Evolutionary conservation across 1,140 invertebrate species (phyloP).

Genomic region (Leptinotarsa lineolata): DNA sequence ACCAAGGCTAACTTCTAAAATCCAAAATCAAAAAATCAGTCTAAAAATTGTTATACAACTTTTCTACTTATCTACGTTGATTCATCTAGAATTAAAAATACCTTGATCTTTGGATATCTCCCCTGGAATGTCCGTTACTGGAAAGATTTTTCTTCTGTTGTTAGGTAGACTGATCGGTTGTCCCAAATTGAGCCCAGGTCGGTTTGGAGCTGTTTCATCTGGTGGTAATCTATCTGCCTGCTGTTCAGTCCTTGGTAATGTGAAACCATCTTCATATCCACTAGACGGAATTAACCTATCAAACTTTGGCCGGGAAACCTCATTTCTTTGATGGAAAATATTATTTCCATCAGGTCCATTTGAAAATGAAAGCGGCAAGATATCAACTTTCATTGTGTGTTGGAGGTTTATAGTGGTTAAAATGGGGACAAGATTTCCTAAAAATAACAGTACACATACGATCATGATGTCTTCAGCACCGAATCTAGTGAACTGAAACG

Average conservation of each 20-base stretch:
- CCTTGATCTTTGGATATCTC: no score
- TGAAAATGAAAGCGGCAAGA: constrained; percentile 33
- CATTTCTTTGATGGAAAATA: background rate
- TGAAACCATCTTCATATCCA: background rate
- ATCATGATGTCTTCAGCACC: background rate
- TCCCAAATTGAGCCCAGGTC: background rate
- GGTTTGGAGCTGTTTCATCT: constrained; percentile 24
- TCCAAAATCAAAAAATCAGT: no score
- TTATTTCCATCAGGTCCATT: constrained; percentile 26
- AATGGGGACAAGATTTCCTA: constrained; percentile 44
- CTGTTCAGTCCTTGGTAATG: background rate
- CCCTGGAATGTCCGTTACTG: no score
- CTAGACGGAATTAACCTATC: background rate
- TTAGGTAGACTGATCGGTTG: no score
- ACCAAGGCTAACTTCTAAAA: no score
- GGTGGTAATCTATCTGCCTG: background rate
- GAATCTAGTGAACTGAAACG: background rate
- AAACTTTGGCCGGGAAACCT: background rate
- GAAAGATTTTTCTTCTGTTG: no score
- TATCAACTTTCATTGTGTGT: constrained; percentile 44
- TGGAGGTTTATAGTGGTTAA: constrained; percentile 50
- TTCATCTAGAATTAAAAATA: no score
- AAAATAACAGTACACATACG: constrained; percentile 31
- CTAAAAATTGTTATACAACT: no score
- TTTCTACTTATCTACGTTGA: no score